Evolutionary conservation across 1,140 invertebrate species (phyloP).

Genomic region (Atta colombica): DNA sequence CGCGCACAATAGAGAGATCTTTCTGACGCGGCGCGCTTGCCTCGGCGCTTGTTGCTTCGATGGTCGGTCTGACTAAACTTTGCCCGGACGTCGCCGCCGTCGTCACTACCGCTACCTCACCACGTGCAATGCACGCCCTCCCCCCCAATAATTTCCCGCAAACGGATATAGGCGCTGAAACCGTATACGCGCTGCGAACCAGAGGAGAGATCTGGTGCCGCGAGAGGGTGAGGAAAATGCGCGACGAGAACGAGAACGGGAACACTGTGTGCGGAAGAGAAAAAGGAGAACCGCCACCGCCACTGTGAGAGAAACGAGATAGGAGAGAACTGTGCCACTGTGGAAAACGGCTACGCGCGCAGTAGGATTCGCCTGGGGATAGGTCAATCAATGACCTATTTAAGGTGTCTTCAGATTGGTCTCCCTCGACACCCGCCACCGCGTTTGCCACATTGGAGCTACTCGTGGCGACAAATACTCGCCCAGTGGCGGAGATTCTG

Average conservation of each 20-base stretch:
- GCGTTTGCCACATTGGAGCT: constrained; percentile 14
- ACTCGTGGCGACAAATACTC: constrained; percentile 3
- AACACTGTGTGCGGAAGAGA: constrained; percentile 1
- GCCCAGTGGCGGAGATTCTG: neutral
- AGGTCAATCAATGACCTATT: constrained; percentile 85
- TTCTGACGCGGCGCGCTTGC: constrained; percentile 54
- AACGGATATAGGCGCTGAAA: constrained; percentile 48
- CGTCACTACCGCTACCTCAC: constrained; percentile 24
- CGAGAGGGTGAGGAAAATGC: neutral
- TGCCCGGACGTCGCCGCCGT: constrained; percentile 59
- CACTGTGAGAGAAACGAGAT: constrained; percentile 22
- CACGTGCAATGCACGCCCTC: constrained; percentile 64
- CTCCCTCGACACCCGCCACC: constrained; percentile 47
- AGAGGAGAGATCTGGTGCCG: neutral
- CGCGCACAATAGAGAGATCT: constrained; percentile 71
- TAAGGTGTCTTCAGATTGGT: constrained; percentile 70
- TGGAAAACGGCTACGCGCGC: constrained; percentile 57
- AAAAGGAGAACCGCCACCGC: neutral
- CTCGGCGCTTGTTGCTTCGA: constrained; percentile 71
- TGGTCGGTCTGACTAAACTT: constrained; percentile 71
- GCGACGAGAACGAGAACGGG: neutral
- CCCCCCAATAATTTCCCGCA: constrained; percentile 67
- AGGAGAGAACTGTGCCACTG: constrained; percentile 47
- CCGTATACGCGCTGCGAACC: constrained; percentile 8
- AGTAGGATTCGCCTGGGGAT: constrained; percentile 74